Evolutionary conservation across 1,140 invertebrate genomes (phyloP).

Genomic region (Nylanderia fulva): DNA sequence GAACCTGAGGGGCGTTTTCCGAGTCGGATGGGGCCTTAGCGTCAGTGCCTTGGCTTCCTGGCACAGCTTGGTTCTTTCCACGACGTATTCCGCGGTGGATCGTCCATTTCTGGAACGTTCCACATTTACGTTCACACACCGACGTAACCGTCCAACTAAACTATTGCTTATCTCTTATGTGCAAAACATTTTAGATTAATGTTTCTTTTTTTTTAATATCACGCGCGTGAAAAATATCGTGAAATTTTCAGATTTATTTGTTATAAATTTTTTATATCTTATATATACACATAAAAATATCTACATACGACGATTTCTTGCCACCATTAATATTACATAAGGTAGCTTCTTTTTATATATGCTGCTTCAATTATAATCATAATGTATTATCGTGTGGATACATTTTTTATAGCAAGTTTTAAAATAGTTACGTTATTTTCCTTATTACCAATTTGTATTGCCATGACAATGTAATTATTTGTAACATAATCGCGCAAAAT

Average conservation of each 20-base stretch:
- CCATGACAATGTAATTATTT: conserved; percentile 44
- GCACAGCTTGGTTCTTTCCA: conserved; percentile 89
- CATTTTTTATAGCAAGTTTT: conserved; percentile 67
- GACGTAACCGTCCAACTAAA: conserved; percentile 59
- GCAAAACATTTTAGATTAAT: conserved; percentile 23
- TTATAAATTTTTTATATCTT: conserved; percentile 24
- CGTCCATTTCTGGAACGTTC: conserved; percentile 91
- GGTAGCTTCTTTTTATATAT: background rate
- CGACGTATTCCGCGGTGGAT: conserved; percentile 91
- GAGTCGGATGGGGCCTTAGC: conserved; percentile 84
- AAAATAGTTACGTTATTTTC: conserved; percentile 3
- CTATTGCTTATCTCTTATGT: conserved; percentile 44
- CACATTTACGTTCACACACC: conserved; percentile 82
- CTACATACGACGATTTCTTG: conserved; percentile 8
- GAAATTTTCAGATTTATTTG: background rate
- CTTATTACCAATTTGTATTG: conserved; percentile 45
- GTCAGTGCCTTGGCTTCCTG: conserved; percentile 85
- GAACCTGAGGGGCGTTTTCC: conserved; percentile 85
- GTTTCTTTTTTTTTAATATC: background rate
- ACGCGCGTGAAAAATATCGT: background rate
- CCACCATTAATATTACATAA: background rate
- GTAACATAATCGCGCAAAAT: conserved; percentile 29
- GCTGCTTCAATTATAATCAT: conserved; percentile 28
- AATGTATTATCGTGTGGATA: conserved; percentile 75
- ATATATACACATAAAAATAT: conserved; percentile 17